Conservation (phyloP, 2,797 vertebrate species). For the Xerus rutilus region DNA sequence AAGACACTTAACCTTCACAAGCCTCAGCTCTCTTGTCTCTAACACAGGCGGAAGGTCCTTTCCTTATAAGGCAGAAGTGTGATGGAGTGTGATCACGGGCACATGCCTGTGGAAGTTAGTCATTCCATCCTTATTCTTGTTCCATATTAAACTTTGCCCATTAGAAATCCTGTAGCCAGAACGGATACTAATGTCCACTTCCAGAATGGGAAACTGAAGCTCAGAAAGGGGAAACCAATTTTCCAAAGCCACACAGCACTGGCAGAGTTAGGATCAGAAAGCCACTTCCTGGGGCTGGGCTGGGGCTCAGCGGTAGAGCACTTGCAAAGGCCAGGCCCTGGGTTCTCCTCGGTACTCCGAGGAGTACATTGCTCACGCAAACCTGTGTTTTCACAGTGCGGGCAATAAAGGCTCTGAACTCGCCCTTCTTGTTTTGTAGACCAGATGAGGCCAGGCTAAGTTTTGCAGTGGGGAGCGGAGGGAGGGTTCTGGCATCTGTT, state of each 20-base stretch:
- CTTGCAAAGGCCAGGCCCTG: too few species aligned
- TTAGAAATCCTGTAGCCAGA: not conserved
- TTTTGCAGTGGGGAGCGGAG: not conserved
- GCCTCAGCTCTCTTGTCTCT: not conserved
- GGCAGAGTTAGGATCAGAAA: not conserved
- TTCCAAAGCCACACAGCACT: not conserved
- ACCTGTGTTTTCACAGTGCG: not conserved
- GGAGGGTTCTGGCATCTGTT: not conserved
- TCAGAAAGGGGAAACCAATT: not conserved
- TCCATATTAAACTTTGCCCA: not conserved
- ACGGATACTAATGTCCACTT: not conserved
- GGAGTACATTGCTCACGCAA: rapidly evolving
- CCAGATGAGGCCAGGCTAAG: not conserved
- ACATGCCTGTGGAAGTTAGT: not conserved
- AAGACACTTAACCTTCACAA: not conserved
- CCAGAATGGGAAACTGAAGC: not conserved
- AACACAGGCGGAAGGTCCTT: not conserved
- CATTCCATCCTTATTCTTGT: not conserved
- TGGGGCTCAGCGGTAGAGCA: too few species aligned
- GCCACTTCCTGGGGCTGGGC: not conserved
- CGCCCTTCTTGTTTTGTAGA: not conserved
- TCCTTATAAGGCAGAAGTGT: not conserved
- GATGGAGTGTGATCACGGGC: not conserved
- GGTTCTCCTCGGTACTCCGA: not conserved
- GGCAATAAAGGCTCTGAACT: not conserved